Conservation (phyloP, 2,797 vertebrate genomes). For the Spinus olivaceus region DNA sequence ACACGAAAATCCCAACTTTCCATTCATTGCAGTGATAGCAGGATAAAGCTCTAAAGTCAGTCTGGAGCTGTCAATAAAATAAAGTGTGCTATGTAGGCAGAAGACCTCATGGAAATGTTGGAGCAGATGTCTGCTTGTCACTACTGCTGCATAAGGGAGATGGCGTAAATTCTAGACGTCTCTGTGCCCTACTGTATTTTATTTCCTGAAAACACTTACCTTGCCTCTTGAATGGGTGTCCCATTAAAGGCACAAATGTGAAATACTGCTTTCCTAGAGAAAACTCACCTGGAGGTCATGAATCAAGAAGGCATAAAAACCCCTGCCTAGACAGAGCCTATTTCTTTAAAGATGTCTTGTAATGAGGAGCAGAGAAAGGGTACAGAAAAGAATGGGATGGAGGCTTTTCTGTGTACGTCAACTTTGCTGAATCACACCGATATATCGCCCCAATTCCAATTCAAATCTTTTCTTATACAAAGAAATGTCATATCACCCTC, state of each 20-base stretch:
- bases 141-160: neutral
- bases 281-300: neutral
- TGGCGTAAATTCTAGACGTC: neutral
- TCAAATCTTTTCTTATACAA: neutral
- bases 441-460: neutral
- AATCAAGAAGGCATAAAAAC: neutral
- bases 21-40: neutral
- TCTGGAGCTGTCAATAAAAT: neutral
- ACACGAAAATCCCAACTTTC: neutral
- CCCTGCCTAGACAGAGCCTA: neutral
- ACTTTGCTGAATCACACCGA: neutral
- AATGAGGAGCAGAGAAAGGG: neutral
- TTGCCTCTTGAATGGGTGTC: neutral
- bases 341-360: neutral
- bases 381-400: neutral
- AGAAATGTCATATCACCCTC: neutral
- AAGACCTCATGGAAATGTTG: neutral
- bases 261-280: neutral
- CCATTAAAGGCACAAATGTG: neutral
- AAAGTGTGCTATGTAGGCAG: neutral
- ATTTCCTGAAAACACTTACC: neutral
- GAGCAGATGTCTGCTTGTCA: neutral
- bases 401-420: neutral
- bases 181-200: neutral
- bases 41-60: neutral